phyloP scores from a whole-genome alignment of 2,797 vertebrate species.

The Peromyscus aztecus region DNA sequence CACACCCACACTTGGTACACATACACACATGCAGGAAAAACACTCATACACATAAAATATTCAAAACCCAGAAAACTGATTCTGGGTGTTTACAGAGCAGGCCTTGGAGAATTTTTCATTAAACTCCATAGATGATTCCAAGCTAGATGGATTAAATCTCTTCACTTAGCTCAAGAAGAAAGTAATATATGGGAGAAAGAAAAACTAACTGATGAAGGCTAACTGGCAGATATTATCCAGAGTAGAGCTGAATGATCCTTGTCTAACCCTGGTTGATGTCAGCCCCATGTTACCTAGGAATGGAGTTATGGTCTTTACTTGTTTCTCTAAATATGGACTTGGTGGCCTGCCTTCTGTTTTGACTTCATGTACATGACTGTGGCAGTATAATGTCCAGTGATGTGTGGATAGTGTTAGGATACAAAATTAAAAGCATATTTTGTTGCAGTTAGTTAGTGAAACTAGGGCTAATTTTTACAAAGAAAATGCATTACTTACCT shows the following conservation, averaged over 20 bases:
- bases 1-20: not conserved
- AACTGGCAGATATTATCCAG: not conserved
- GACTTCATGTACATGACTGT: not conserved
- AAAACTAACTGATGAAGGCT: not conserved
- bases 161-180: conserved; percentile 6
- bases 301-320: not conserved
- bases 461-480: not conserved
- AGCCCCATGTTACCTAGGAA: not conserved
- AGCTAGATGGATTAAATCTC: not conserved
- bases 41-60: not conserved
- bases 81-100: not conserved
- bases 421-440: conserved; percentile 13
- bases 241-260: not conserved
- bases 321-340: not conserved
- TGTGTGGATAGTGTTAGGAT: conserved; percentile 15
- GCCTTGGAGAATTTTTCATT: not conserved
- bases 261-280: not conserved
- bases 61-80: conserved; percentile 27
- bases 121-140: not conserved
- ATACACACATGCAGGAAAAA: not conserved
- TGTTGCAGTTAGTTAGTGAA: not conserved
- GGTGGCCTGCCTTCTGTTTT: conserved; percentile 19
- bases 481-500: not conserved
- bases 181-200: not conserved
- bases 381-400: not conserved